Percentiles rank a stretch among this genome's conserved stretches.
Conservation (phyloP, 2,113 vertebrate species). For the Sinocyclocheilus anophthalmus region DNA sequence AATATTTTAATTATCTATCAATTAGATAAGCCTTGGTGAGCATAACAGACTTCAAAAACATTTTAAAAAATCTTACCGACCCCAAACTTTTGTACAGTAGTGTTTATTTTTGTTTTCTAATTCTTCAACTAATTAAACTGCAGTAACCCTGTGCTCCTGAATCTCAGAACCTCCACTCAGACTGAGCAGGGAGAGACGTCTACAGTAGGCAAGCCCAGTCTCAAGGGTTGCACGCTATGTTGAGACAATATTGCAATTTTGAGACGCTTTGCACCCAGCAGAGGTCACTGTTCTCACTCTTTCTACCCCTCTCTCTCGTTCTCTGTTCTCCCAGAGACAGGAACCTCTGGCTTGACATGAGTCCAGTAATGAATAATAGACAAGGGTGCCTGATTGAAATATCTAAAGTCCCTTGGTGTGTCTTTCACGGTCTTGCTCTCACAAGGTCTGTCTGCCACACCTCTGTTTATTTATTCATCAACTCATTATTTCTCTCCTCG, state of each 20-base stretch:
- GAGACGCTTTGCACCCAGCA: constrained; percentile 22
- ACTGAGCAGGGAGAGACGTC: neutral
- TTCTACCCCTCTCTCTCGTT: neutral
- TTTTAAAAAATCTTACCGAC: too few species aligned
- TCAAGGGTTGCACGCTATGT: neutral
- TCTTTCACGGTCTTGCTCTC: constrained; percentile 55
- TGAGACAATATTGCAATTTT: neutral
- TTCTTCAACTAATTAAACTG: too few species aligned
- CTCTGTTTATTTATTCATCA: constrained; percentile 64
- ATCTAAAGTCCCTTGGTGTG: constrained; percentile 54
- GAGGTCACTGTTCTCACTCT: constrained; percentile 50
- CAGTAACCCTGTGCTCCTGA: neutral
- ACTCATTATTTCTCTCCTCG: constrained; percentile 55
- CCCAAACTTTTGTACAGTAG: too few species aligned
- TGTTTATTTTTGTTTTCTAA: too few species aligned
- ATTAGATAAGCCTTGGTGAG: too few species aligned
- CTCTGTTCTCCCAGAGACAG: constrained; percentile 1
- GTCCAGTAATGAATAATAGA: constrained; percentile 59
- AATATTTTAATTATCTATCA: too few species aligned
- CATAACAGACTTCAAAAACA: neutral
- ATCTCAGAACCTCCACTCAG: neutral
- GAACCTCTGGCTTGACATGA: constrained; percentile 18
- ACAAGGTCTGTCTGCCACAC: constrained; percentile 28
- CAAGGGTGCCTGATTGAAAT: constrained; percentile 51
- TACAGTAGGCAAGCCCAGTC: neutral